These are phyloP conservation scores for Drosophila tsacasi DNA, from an alignment of 1,140 invertebrate genomes.

Conservation along the genomic window DNA sequence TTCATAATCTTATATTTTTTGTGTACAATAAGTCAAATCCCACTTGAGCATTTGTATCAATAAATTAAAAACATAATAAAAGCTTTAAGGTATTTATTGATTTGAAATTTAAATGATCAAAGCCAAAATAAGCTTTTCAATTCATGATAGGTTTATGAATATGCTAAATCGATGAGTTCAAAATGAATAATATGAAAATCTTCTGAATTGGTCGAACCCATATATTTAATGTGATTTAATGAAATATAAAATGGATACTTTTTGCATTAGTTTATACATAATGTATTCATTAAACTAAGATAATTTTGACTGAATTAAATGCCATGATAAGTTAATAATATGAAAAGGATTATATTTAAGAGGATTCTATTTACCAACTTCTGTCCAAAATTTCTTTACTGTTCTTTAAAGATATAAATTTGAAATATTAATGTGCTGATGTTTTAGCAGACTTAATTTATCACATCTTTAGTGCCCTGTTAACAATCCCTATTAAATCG, in stretches of 20 bases:
- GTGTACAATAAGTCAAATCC: background rate
- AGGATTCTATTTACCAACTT: background rate
- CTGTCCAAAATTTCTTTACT: background rate
- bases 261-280: background rate
- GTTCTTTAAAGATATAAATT: background rate
- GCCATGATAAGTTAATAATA: background rate
- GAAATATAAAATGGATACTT: background rate
- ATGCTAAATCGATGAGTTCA: background rate
- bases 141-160: background rate
- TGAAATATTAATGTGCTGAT: background rate
- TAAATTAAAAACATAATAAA: background rate
- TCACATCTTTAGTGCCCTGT: no score
- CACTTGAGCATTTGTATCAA: background rate
- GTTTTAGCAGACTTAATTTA: background rate
- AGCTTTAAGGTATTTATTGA: slow-evolving; percentile 1
- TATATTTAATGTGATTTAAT: background rate
- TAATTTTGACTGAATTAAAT: background rate
- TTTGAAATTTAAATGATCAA: background rate
- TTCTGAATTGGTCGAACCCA: no score
- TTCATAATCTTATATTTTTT: background rate
- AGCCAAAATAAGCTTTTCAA: background rate
- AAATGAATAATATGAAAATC: no score
- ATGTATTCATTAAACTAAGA: background rate
- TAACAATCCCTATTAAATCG: background rate
- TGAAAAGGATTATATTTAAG: background rate